Conservation (phyloP, 2,797 vertebrate species). For the Sebastes diploproa region DNA sequence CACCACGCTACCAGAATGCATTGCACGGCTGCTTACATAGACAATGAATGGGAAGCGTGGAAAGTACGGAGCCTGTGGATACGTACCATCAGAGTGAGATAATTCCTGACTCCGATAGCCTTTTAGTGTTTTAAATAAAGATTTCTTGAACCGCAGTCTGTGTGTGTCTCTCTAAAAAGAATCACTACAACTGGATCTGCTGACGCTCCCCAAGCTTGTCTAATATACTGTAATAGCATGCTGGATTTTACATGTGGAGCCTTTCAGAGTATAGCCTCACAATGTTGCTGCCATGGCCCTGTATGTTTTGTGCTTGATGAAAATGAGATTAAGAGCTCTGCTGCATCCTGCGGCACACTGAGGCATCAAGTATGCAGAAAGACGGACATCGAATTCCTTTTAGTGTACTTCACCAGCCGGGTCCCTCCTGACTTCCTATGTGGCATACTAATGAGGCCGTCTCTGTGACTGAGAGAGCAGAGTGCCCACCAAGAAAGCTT, state of each 20-base stretch:
- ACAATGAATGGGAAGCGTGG: too few relatives aligned
- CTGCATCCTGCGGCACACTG: slow-evolving; percentile 23
- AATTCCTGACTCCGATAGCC: neutral
- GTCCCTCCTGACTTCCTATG: slow-evolving; percentile 44
- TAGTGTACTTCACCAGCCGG: slow-evolving; percentile 43
- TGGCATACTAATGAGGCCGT: slow-evolving; percentile 64
- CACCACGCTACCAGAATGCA: too few relatives aligned
- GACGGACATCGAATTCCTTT: slow-evolving; percentile 71
- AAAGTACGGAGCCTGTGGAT: too few relatives aligned
- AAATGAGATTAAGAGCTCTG: slow-evolving; percentile 49
- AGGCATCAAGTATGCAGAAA: slow-evolving; percentile 49
- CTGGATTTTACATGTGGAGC: neutral
- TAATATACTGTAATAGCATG: neutral
- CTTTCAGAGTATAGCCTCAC: neutral
- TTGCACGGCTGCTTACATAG: too few relatives aligned
- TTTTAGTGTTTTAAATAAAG: neutral
- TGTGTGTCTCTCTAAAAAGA: neutral
- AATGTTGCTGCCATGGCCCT: slow-evolving; percentile 7
- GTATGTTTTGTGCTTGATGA: slow-evolving; percentile 29
- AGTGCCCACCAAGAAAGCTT: slow-evolving; percentile 69
- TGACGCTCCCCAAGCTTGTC: neutral
- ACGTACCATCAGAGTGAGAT: neutral
- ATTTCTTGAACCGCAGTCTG: neutral
- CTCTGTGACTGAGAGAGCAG: slow-evolving; percentile 38
- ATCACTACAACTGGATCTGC: neutral